Conservation (phyloP, 2,113 vertebrate genomes). For the Cochlearius cochlearius region DNA sequence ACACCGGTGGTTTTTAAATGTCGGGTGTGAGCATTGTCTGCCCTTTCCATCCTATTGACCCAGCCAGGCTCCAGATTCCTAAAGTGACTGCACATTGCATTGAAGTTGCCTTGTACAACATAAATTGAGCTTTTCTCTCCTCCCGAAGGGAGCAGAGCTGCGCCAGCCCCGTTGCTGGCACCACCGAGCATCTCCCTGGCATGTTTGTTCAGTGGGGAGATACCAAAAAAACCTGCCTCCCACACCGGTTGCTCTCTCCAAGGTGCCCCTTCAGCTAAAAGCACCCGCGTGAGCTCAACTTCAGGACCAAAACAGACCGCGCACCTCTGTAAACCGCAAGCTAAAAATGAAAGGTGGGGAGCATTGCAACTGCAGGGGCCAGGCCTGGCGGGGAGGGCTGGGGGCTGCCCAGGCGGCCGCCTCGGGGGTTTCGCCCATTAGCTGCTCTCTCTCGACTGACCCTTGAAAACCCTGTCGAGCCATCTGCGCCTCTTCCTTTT, state of each 20-base stretch:
- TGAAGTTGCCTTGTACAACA: neutral
- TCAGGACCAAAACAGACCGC: neutral
- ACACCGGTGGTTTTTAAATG: neutral
- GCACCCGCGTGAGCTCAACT: neutral
- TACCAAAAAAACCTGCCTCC: neutral
- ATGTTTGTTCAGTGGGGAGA: neutral
- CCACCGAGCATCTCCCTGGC: rapidly evolving
- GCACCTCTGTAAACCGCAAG: neutral
- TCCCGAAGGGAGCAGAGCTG: neutral
- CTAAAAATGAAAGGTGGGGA: neutral
- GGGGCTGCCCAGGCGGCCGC: neutral
- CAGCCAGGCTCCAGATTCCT: neutral
- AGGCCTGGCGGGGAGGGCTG: neutral
- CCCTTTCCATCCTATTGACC: neutral
- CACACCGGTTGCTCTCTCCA: neutral
- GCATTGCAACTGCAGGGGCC: neutral
- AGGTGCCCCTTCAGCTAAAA: neutral
- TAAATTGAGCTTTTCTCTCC: neutral
- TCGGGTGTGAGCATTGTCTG: neutral
- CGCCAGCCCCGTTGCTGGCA: rapidly evolving
- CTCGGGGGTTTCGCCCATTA: neutral
- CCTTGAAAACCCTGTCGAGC: neutral
- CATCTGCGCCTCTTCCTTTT: neutral
- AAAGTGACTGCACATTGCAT: neutral
- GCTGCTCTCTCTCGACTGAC: rapidly evolving